phyloP scores from a whole-genome alignment of 2,113 vertebrate genomes.

The Serilophus lunatus region DNA sequence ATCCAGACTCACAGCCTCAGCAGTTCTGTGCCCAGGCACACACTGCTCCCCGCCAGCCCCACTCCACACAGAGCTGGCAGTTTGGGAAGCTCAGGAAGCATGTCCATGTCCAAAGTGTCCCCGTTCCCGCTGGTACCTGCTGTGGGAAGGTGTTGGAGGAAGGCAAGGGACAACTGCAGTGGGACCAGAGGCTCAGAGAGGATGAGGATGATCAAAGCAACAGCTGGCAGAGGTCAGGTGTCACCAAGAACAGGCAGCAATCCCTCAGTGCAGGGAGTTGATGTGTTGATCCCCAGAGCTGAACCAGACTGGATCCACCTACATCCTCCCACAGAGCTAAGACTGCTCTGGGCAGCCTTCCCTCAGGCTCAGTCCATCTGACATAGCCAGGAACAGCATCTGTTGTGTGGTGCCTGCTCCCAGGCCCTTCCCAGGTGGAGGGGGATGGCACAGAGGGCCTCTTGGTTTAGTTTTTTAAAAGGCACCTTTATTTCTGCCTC shows the following conservation, averaged over 20 bases:
- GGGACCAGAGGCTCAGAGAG: accelerated
- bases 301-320: not conserved
- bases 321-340: not conserved
- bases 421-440: not conserved
- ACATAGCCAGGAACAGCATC: not conserved
- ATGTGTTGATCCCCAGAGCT: not conserved
- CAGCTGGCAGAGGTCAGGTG: not conserved
- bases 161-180: not conserved
- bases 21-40: not conserved
- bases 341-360: not conserved
- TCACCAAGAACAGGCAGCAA: not conserved
- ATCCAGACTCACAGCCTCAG: too few relatives aligned
- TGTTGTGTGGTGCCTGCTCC: accelerated
- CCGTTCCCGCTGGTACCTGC: accelerated
- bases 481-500: not conserved
- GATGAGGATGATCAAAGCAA: not conserved
- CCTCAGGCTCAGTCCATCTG: accelerated
- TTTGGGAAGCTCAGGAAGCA: accelerated
- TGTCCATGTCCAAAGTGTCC: too few relatives aligned
- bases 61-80: not conserved
- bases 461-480: not conserved
- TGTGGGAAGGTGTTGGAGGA: accelerated
- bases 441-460: not conserved
- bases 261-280: accelerated
- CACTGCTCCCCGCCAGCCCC: accelerated